Evolutionary conservation across 2,888 invertebrate species (phyloP), one percentile per base, ranked within the genome.

Genomic region (Chrysolina americana): DNA sequence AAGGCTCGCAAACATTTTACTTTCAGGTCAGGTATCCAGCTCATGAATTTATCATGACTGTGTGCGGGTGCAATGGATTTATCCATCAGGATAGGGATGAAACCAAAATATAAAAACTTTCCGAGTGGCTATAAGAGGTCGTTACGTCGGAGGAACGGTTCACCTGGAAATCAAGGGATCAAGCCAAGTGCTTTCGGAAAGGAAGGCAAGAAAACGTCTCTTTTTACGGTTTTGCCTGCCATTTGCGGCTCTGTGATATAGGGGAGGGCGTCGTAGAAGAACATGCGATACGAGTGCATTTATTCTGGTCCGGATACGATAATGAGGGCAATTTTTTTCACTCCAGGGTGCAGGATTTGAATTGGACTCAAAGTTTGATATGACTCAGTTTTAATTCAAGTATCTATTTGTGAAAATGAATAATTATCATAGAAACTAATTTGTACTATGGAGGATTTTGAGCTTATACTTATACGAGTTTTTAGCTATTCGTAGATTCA

Each of bases 11-110:
- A 69, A 75, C 53, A 63, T 75, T 72, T 72, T 62, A 68, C 65
- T 75, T 75, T 69, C 75, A 75, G 71, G 75, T 75, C 75, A 75
- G 75, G 75, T 75, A 70, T 65, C 41, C 56, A 28, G 13, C 71
- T 75, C 75, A 75, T 75, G 71, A 75, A 75, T 75, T 71, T 69
- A 36, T 70, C 75, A 75, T 71, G 65, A 68, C 15, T 19, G 71
- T 11, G 41, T 64, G 69, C 70, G 71, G 62, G 74, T 75, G 68
- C 68, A 53, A 17, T 53, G 53, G 53, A 68, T 68, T 53, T 53
- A 53, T 53, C 68, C 53, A 68, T 68, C 53, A 41, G 41, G 36
- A 59, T 15, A 19, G 19, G 68, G 68, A 68, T 56, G 68, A 36
- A 53, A 53, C 68, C 41, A 11, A 53, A 68, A 68, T 68, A 68